Conservation (phyloP, 2,113 vertebrate species). For the Notothenia rossii region DNA sequence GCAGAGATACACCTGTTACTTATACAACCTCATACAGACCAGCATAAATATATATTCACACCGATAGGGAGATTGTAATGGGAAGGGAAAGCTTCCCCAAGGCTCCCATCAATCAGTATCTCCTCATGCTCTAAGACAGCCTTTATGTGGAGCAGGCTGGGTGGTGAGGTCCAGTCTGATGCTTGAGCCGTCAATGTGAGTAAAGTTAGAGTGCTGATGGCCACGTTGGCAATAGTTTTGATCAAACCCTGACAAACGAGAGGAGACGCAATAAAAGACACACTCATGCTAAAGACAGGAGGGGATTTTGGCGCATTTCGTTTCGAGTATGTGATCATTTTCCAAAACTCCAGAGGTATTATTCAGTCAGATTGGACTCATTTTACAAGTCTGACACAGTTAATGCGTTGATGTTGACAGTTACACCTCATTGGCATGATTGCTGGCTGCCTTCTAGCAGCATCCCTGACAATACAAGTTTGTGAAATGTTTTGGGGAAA, state of each 20-base stretch:
- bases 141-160: constrained; percentile 43
- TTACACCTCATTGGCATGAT: no score
- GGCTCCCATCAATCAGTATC: constrained; percentile 65
- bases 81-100: constrained; percentile 58
- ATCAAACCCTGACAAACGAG: constrained; percentile 43
- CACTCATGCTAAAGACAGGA: background rate
- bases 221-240: constrained; percentile 14
- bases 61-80: constrained; percentile 59
- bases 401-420: no score
- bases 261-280: constrained; percentile 35
- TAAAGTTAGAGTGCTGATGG: constrained; percentile 9
- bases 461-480: no score
- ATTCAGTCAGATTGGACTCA: no score
- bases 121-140: constrained; percentile 40
- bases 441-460: no score
- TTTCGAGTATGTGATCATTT: no score
- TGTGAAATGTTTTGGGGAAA: no score
- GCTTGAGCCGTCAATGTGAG: constrained; percentile 12
- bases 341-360: no score
- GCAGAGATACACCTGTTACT: constrained; percentile 11
- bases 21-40: constrained; percentile 13
- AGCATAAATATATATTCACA: constrained; percentile 50
- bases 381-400: no score
- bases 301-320: background rate
- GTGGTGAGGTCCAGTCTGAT: constrained; percentile 26